Percentiles rank a stretch among this genome's conserved stretches.
Conservation (phyloP, 2,797 vertebrate species). For the Anguilla megastoma region DNA sequence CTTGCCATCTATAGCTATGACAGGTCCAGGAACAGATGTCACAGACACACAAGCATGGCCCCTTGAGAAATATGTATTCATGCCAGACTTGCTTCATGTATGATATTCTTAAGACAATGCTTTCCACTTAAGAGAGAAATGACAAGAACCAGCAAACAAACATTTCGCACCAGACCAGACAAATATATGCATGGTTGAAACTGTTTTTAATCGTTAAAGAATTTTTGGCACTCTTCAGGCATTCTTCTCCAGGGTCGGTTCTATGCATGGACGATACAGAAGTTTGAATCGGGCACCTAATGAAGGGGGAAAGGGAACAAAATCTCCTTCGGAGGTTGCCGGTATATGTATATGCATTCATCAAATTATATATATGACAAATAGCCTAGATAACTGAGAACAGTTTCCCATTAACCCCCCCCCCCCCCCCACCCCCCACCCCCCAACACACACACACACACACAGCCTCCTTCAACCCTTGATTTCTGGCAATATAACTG, state of each 20-base stretch:
- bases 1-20: neutral
- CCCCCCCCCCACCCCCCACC: neutral
- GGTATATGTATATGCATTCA: no score
- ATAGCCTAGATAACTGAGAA: neutral
- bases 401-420: neutral
- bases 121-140: neutral
- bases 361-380: neutral
- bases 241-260: no score
- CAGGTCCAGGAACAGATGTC: neutral
- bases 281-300: no score
- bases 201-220: neutral
- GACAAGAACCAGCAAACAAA: neutral
- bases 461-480: neutral
- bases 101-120: neutral
- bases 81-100: neutral
- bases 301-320: no score
- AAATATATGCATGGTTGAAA: neutral
- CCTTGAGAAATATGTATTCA: neutral
- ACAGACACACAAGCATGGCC: neutral
- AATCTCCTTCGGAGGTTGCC: no score
- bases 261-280: no score
- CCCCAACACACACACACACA: no score
- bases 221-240: neutral
- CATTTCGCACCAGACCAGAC: neutral
- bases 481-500: neutral